A percentile compares a stretch with the other conserved stretches of the same genome.
Conservation (phyloP, 1,140 invertebrate species). For the Pectinophora gossypiella region DNA sequence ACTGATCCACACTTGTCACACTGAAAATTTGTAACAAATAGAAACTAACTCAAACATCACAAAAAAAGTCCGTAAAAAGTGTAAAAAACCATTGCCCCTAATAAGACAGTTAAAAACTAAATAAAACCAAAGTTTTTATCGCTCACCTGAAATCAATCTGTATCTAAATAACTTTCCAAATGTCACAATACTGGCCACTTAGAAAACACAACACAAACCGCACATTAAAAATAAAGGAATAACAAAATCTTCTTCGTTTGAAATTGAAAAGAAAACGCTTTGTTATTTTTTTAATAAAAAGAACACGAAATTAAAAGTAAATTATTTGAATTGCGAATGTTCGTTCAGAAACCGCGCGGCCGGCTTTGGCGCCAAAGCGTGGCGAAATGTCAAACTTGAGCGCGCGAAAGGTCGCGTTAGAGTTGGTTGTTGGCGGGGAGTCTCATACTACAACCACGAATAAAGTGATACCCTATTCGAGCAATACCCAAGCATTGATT, state of each 20-base stretch:
- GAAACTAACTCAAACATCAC: too few relatives aligned
- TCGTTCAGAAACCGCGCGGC: slow-evolving; percentile 1
- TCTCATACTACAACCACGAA: too few relatives aligned
- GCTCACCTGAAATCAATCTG: background rate
- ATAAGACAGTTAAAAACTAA: too few relatives aligned
- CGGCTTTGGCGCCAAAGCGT: slow-evolving; percentile 39
- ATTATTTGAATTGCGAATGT: background rate
- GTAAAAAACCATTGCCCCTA: too few relatives aligned
- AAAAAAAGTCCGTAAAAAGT: too few relatives aligned
- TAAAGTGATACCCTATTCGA: too few relatives aligned
- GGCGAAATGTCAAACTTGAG: slow-evolving; percentile 46
- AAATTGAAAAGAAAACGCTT: too few relatives aligned
- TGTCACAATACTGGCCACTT: slow-evolving; percentile 1
- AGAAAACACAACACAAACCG: background rate
- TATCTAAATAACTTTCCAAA: background rate
- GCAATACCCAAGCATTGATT: too few relatives aligned
- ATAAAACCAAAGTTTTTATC: background rate
- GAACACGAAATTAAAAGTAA: background rate
- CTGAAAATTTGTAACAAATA: background rate
- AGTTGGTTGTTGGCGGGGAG: slow-evolving; percentile 37
- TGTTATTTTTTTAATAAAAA: too few relatives aligned
- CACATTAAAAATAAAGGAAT: background rate
- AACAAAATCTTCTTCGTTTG: background rate
- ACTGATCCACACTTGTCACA: too few relatives aligned
- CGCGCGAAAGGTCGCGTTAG: slow-evolving; percentile 29